phyloP scores from a whole-genome alignment of 2,888 invertebrate species.

The Orchestes rusci region DNA sequence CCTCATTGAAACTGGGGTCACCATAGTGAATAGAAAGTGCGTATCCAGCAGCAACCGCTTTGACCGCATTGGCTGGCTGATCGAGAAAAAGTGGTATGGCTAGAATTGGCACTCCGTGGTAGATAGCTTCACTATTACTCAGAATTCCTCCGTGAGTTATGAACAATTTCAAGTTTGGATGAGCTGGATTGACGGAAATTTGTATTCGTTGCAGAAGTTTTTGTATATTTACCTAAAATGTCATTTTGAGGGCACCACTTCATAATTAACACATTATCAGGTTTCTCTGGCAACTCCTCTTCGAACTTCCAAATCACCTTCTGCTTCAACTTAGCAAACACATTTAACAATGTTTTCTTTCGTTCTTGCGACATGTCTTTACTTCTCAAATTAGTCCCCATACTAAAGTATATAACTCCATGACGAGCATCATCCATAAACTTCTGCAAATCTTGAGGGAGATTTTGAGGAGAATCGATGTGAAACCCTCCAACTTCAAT shows the following conservation, averaged over 20 bases:
- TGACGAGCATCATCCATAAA: constrained; percentile 28
- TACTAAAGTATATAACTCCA: constrained; percentile 50
- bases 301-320: constrained; percentile 69
- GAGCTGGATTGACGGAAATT: constrained; percentile 33
- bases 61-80: constrained; percentile 46
- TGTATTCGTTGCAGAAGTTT: not conserved
- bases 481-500: constrained; percentile 53
- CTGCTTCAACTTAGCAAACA: constrained; percentile 53
- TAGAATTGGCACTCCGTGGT: constrained; percentile 46
- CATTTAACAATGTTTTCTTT: constrained; percentile 48
- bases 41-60: constrained; percentile 42
- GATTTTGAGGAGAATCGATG: constrained; percentile 29
- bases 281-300: constrained; percentile 47
- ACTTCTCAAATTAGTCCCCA: constrained; percentile 53
- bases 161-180: constrained; percentile 44
- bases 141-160: constrained; percentile 47
- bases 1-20: constrained; percentile 42
- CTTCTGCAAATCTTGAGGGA: constrained; percentile 30
- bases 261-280: constrained; percentile 50
- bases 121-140: constrained; percentile 45
- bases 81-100: constrained; percentile 49
- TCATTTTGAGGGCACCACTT: constrained; percentile 61
- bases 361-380: constrained; percentile 48
- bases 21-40: constrained; percentile 41
- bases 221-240: constrained; percentile 30